Evolutionary conservation across 2,888 invertebrate genomes (phyloP), one percentile per base, ranked within the genome.

Genomic region (Hypomecis atomaria): DNA sequence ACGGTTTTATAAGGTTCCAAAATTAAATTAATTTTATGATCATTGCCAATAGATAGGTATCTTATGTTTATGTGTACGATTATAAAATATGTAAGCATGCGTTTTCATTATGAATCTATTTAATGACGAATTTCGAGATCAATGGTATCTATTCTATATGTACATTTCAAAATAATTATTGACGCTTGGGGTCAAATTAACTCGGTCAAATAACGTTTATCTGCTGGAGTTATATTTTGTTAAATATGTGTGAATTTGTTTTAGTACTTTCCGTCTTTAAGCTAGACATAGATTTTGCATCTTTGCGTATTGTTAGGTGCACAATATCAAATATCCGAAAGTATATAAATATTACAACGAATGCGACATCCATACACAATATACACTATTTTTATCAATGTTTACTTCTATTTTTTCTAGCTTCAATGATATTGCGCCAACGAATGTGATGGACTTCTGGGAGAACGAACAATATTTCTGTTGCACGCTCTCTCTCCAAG

Each of bases 261-360:
- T 48, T 48, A 38, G 38, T 38, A 38, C 9, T 38, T 9, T 34
- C 23, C 48, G 34, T 36, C 36, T 2, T 48, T 34, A 54, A 34
- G n/a, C 43, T 50, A 49, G 58, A 9, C 34, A 23, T 55, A 48
- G 38, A 40, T 23, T 47, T 47, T 57, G n/a, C 48, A 38, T 56
- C 50, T 57, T 53, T 59, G 40, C 49, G 37, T 61, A 55, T 66
- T 62, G 13, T 49, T 59, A 44, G 34, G 11, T 33, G 40, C 47
- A 57, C 38, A 50, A 54, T 62, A 9, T 62, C 50, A 54, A 60
- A 64, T 37, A 52, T 52, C 44, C 47, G 60, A 57, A 58, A 54
- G 23, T 36, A 42, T 55, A 50, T 55, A 62, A 66, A 68, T 68
- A 64, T 67, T 67, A 72, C 72, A 72, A 72, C 72, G 72, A 72